phyloP scores from a whole-genome alignment of 64 coral and sea anemone genomes.

The Dendronephthya gigantea region DNA sequence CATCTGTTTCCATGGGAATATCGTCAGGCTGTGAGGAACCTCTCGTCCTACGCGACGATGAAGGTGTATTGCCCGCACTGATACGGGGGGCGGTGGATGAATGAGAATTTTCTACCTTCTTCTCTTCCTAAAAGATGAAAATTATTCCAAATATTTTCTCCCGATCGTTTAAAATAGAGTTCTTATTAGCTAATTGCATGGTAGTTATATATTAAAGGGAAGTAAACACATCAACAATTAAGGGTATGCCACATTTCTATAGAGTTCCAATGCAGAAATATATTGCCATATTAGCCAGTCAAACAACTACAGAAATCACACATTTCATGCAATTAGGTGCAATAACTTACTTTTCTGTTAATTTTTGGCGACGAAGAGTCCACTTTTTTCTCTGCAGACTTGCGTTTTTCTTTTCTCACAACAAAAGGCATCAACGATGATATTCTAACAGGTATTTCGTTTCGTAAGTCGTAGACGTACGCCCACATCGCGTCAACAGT shows the following conservation, averaged over 20 bases:
- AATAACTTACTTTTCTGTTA: background rate
- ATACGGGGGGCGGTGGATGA: background rate
- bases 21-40: slow-evolving; percentile 15
- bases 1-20: slow-evolving; percentile 51
- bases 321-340: background rate
- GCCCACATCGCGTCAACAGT: background rate
- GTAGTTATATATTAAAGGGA: too few species aligned
- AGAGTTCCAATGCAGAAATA: too few species aligned
- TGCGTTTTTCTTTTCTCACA: slow-evolving; percentile 4
- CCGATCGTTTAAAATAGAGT: too few species aligned
- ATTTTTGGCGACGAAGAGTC: background rate
- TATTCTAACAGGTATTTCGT: background rate
- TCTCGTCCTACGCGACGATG: background rate
- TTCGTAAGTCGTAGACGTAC: background rate
- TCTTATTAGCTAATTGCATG: too few species aligned
- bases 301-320: background rate
- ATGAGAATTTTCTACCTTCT: background rate
- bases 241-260: too few species aligned
- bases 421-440: background rate
- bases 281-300: too few species aligned
- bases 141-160: too few species aligned
- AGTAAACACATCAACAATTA: too few species aligned
- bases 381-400: background rate
- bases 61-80: background rate
- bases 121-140: background rate